Percentiles rank a stretch among this genome's conserved stretches.
These are phyloP conservation scores for Pristionchus maxplancki DNA, from an alignment of 2,888 invertebrate species.

Conservation along the genomic window DNA sequence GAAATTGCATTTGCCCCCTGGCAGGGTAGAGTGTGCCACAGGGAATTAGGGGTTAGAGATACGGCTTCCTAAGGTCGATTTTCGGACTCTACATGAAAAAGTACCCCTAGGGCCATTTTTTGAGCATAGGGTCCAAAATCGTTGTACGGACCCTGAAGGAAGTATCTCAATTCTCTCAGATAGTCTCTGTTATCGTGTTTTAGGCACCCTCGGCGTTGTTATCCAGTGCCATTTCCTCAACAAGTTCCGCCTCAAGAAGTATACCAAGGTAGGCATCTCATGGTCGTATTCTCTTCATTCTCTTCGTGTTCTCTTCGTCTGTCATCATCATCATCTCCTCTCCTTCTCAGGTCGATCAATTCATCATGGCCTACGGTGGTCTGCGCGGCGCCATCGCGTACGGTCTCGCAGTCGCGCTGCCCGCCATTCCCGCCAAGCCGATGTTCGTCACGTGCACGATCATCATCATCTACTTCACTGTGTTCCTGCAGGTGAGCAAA, in stretches of 20 bases:
- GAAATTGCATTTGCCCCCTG: too few relatives aligned
- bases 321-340: too few relatives aligned
- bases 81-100: too few relatives aligned
- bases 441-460: slow-evolving; percentile 97
- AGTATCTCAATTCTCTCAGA: too few relatives aligned
- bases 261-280: slow-evolving; percentile 71
- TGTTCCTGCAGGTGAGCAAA: slow-evolving; percentile 92
- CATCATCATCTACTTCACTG: slow-evolving; percentile 97
- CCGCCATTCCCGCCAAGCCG: slow-evolving; percentile 88
- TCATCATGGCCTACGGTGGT: slow-evolving; percentile 95
- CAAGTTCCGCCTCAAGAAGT: slow-evolving; percentile 74
- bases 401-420: slow-evolving; percentile 86
- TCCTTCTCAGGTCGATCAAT: slow-evolving; percentile 81
- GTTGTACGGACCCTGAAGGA: too few relatives aligned
- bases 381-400: slow-evolving; percentile 97
- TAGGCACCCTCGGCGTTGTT: slow-evolving; percentile 65
- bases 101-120: too few relatives aligned
- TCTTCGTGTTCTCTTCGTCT: not conserved
- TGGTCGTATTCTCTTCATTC: too few relatives aligned
- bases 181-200: too few relatives aligned
- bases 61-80: too few relatives aligned
- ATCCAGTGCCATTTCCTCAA: slow-evolving; percentile 74
- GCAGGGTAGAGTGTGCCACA: too few relatives aligned
- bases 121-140: too few relatives aligned
- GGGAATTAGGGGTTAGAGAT: too few relatives aligned